Conservation (phyloP, 2,113 vertebrate species). For the Forbesichthys papilliferus region DNA sequence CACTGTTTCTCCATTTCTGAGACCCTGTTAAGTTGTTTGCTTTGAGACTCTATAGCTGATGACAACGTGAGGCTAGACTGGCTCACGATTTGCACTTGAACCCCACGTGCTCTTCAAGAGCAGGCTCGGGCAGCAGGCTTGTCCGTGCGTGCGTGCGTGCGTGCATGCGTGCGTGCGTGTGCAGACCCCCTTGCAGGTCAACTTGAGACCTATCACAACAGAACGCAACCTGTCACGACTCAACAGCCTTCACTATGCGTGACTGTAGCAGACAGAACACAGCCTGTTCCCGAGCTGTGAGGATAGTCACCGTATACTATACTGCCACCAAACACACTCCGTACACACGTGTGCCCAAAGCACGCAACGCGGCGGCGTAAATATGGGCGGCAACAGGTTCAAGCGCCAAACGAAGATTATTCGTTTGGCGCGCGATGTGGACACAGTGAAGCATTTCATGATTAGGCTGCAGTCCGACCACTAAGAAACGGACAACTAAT, state of each 20-base stretch:
- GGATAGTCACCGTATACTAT: conserved; percentile 43
- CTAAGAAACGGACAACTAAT: conserved; percentile 44
- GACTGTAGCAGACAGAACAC: conserved; percentile 49
- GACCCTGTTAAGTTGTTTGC: conserved; percentile 57
- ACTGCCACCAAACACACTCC: conserved; percentile 25
- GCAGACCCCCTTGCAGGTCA: conserved; percentile 54
- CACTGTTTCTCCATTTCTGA: conserved; percentile 14
- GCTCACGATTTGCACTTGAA: too few relatives aligned
- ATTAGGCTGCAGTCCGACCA: too few relatives aligned
- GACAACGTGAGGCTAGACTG: conserved; percentile 34
- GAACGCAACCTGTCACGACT: conserved; percentile 72
- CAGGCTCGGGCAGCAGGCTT: neutral
- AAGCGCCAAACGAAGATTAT: neutral
- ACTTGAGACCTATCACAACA: conserved; percentile 72
- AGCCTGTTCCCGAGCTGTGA: conserved; percentile 58
- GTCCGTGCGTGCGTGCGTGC: neutral
- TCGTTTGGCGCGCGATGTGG: neutral
- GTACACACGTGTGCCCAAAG: conserved; percentile 24
- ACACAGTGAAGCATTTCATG: too few relatives aligned
- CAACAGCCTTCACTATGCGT: conserved; percentile 49
- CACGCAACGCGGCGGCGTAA: conserved; percentile 12
- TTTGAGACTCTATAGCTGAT: conserved; percentile 42
- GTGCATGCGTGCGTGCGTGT: conserved; percentile 8
- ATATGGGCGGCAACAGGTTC: conserved; percentile 13
- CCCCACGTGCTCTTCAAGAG: too few relatives aligned